These are phyloP conservation scores for Sarcophaga peregrina DNA, from an alignment of 1,140 invertebrate genomes.

Conservation along the genomic window DNA sequence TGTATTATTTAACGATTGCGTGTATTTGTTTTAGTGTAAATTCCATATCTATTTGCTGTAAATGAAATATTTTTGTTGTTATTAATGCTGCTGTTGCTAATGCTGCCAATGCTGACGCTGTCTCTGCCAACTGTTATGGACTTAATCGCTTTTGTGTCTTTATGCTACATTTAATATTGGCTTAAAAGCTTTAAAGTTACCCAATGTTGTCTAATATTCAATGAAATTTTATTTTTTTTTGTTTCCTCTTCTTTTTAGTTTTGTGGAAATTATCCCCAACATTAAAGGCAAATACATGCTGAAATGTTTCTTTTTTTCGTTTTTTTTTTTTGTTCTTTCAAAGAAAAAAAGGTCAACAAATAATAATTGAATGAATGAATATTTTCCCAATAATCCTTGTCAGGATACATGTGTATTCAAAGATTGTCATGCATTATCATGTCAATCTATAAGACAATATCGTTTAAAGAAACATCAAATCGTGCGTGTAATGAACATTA, in stretches of 20 bases:
- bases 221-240: neutral
- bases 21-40: constrained; percentile 28
- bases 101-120: neutral
- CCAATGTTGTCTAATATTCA: constrained; percentile 25
- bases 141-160: constrained; percentile 63
- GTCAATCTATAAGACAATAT: neutral
- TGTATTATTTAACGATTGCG: constrained; percentile 26
- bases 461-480: too few relatives aligned
- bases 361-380: neutral
- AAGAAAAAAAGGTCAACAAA: neutral
- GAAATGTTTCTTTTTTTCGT: neutral
- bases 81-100: neutral
- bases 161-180: constrained; percentile 67
- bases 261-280: neutral
- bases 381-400: neutral
- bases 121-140: neutral
- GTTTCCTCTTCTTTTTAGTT: neutral
- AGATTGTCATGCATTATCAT: too few relatives aligned
- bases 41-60: constrained; percentile 27
- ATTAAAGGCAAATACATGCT: neutral
- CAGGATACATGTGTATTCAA: neutral
- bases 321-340: neutral
- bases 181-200: constrained; percentile 66
- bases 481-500: too few relatives aligned
- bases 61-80: constrained; percentile 9